Evolutionary conservation across 2,888 invertebrate species (phyloP), one percentile per base, ranked within the genome.

Genomic region (Diachrysia chrysitis): DNA sequence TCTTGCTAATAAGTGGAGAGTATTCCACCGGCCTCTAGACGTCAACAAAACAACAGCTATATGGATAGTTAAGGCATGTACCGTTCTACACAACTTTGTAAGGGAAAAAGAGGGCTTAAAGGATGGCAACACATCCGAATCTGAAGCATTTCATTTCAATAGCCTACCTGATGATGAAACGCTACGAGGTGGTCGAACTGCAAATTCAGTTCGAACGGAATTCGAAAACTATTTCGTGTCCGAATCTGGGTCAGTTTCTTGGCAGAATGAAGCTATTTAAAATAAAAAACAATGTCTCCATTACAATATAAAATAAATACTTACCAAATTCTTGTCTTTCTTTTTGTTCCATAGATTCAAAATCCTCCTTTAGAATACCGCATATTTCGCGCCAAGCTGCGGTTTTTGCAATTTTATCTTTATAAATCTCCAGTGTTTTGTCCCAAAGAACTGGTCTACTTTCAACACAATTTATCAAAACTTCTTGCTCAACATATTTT

Each of bases 41-140:
- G 35, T 71, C 60, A 42, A 70, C 23, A 66, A 63, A 66, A 66
- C 63, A 66, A 70, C 70, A 70, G 70, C 70, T 66, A 42, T 70
- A 66, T 70, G 60, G 63, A 66, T 56, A 19, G 69, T 65, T 61
- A 69, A 69, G 65, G 69, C 64, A 62, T 65, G 70, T 62, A 71
- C 71, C 35, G 62, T 76, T 64, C 68, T 76, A 66, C 75, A 76
- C 70, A 76, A 76, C 63, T 72, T 75, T 69, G 21, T 70, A 66
- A 72, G 62, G 61, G 60, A 76, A 23, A 73, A 71, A 25, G 71
- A 66, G 62, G 66, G 69, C 65, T 66, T 46, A 65, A 72, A 67
- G 51, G 54, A 55, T 72, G 67, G 23, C 54, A 67, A 71, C 54
- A 71, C 62, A 58, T 63, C 55, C 63, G 67, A 54, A 71, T 71